phyloP scores from a whole-genome alignment of 2,797 vertebrate genomes.

The Oryzias sinensis region DNA sequence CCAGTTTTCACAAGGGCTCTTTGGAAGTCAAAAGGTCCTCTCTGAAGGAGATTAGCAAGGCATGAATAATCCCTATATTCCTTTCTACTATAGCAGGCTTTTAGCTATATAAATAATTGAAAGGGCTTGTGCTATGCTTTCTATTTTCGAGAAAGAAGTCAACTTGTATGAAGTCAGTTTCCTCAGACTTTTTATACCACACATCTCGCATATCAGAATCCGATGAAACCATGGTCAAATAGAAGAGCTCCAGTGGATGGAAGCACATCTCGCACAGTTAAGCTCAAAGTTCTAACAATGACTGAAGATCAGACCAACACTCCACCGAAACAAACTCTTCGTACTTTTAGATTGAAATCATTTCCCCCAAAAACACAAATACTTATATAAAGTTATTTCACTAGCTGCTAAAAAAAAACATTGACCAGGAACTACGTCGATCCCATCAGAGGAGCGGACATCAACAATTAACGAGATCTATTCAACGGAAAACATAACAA shows the following conservation, averaged over 20 bases:
- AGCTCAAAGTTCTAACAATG: conserved; percentile 29
- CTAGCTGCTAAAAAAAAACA: no score
- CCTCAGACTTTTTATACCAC: conserved; percentile 38
- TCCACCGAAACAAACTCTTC: conserved; percentile 1
- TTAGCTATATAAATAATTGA: conserved; percentile 73
- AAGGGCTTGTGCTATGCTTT: conserved; percentile 37
- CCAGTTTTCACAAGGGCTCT: conserved; percentile 67
- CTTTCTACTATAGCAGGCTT: conserved; percentile 54
- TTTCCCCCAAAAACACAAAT: background rate
- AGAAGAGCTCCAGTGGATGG: conserved; percentile 21
- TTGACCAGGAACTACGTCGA: no score
- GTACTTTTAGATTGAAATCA: background rate
- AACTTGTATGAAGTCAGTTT: conserved; percentile 44
- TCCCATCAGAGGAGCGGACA: no score
- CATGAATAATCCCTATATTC: conserved; percentile 64
- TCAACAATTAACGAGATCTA: no score
- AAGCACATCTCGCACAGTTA: conserved; percentile 28
- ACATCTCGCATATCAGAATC: conserved; percentile 21
- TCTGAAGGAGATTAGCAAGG: conserved; percentile 62
- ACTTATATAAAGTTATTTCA: no score
- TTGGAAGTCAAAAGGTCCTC: conserved; percentile 55
- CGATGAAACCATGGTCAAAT: conserved; percentile 39
- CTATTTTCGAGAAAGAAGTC: conserved; percentile 38
- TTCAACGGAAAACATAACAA: no score
- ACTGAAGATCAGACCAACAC: conserved; percentile 25